These are phyloP conservation scores for Dynastes hyllus DNA, from an alignment of 2,888 invertebrate species.

Conservation along the genomic window DNA sequence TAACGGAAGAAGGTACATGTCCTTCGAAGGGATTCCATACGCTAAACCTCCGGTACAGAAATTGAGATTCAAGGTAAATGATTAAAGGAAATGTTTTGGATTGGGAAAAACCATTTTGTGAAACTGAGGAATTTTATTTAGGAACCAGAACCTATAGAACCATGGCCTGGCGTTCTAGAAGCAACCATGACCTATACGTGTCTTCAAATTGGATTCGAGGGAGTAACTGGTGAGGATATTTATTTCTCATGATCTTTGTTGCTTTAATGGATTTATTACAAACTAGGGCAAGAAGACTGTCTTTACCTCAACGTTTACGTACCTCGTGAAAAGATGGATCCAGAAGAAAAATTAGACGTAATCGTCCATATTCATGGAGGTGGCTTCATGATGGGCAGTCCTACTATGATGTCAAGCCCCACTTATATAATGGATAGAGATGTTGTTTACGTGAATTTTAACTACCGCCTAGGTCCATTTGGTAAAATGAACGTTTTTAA, in stretches of 20 bases:
- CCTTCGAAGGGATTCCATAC: constrained; percentile 52
- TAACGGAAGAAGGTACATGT: constrained; percentile 45
- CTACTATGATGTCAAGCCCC: constrained; percentile 60
- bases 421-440: constrained; percentile 72
- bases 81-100: background rate
- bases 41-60: constrained; percentile 50
- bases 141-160: constrained; percentile 61
- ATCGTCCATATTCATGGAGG: constrained; percentile 78
- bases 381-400: constrained; percentile 77
- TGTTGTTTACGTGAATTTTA: constrained; percentile 77
- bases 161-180: constrained; percentile 61
- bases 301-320: constrained; percentile 76
- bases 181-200: constrained; percentile 63
- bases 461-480: constrained; percentile 79
- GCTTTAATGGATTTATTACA: background rate
- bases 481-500: constrained; percentile 66
- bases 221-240: background rate
- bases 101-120: background rate
- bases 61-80: constrained; percentile 47
- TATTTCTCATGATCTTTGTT: background rate
- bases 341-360: constrained; percentile 71
- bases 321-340: constrained; percentile 64
- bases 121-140: constrained; percentile 45
- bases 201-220: constrained; percentile 51
- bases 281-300: constrained; percentile 76